Evolutionary conservation across 1,140 invertebrate genomes (phyloP).

Genomic region (Papilio glaucus): DNA sequence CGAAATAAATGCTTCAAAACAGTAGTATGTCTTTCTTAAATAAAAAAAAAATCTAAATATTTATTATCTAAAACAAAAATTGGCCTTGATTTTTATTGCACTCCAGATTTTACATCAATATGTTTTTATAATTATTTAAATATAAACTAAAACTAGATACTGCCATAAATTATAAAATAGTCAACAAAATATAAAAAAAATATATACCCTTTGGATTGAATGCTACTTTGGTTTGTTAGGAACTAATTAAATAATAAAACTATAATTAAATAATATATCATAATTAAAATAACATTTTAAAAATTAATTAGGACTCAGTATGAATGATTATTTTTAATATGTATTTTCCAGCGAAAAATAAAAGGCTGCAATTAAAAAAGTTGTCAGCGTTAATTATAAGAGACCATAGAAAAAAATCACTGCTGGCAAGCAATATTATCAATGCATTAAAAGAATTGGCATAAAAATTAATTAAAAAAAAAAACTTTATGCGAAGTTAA

Average conservation of each 20-base stretch:
- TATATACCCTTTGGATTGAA: slow-evolving; percentile 48
- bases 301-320: not conserved
- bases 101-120: slow-evolving; percentile 1
- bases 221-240: slow-evolving; percentile 57
- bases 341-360: not conserved
- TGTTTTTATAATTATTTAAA: slow-evolving; percentile 22
- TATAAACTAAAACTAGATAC: slow-evolving; percentile 32
- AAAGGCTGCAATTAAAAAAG: not conserved
- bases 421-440: slow-evolving; percentile 15
- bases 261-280: slow-evolving; percentile 2
- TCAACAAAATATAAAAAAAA: slow-evolving; percentile 46
- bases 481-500: not conserved
- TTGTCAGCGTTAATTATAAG: not conserved
- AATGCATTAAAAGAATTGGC: too few relatives aligned
- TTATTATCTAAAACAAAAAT: not conserved
- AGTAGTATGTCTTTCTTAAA: too few relatives aligned
- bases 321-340: not conserved
- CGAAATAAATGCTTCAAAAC: too few relatives aligned
- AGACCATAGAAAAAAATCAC: not conserved
- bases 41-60: not conserved
- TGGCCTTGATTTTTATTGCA: slow-evolving; percentile 21
- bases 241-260: slow-evolving; percentile 46
- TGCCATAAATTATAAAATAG: slow-evolving; percentile 46
- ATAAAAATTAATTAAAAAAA: too few relatives aligned
- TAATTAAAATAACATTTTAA: slow-evolving; percentile 1